These are phyloP conservation scores for Apis cerana DNA, from an alignment of 1,140 invertebrate genomes.

Conservation along the genomic window DNA sequence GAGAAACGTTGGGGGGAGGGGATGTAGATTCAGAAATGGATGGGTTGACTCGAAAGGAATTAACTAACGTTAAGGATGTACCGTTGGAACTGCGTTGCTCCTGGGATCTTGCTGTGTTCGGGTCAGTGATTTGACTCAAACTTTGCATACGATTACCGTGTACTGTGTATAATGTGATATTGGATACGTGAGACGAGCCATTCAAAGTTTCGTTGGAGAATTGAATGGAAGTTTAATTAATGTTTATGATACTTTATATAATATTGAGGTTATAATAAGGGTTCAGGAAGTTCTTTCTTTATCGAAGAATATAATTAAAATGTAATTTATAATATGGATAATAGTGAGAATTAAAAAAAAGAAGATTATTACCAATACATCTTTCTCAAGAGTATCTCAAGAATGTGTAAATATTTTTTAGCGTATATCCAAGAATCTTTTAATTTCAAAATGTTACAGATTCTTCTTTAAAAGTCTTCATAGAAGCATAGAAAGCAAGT, in stretches of 20 bases:
- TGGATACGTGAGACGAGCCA: neutral
- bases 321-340: too few species aligned
- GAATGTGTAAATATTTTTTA: neutral
- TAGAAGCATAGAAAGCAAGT: too few species aligned
- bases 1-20: neutral
- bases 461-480: neutral
- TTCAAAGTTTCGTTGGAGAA: neutral
- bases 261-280: neutral
- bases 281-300: too few species aligned
- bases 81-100: neutral
- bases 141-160: slow-evolving; percentile 1
- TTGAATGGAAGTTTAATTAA: neutral
- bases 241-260: neutral
- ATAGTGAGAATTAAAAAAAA: too few species aligned
- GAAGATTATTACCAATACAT: neutral
- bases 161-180: neutral
- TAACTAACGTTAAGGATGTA: neutral
- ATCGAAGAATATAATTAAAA: too few species aligned
- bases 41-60: slow-evolving; percentile 1
- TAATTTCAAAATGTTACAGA: neutral
- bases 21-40: neutral
- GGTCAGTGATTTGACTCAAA: neutral
- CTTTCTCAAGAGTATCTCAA: neutral
- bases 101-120: too few species aligned
- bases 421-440: neutral